Conservation (phyloP, 1,140 invertebrate species). For the Pararge aegeria region DNA sequence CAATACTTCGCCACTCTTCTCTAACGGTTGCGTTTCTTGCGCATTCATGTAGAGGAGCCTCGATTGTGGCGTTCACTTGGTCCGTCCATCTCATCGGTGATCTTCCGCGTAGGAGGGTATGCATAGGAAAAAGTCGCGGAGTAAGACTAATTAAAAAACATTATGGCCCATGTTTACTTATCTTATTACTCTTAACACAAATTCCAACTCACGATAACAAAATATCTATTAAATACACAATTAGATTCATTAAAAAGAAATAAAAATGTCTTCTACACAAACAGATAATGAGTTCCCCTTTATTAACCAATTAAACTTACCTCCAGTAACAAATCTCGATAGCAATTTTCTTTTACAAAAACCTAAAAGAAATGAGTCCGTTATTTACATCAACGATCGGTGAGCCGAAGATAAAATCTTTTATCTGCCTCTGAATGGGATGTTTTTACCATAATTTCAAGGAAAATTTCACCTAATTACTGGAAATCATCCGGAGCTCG, state of each 20-base stretch:
- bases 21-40: too few relatives aligned
- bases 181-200: too few relatives aligned
- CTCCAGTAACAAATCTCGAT: conserved; percentile 34
- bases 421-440: conserved; percentile 59
- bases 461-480: conserved; percentile 65
- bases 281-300: neutral
- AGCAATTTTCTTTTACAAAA: conserved; percentile 50
- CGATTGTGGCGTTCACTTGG: too few relatives aligned
- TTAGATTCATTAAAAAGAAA: neutral
- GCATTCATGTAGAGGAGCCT: too few relatives aligned
- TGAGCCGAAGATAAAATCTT: conserved; percentile 54
- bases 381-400: conserved; percentile 66
- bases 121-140: too few relatives aligned
- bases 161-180: too few relatives aligned
- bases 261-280: neutral
- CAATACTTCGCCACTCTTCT: too few relatives aligned
- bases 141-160: too few relatives aligned
- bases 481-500: conserved; percentile 33
- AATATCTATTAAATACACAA: too few relatives aligned
- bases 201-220: too few relatives aligned
- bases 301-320: conserved; percentile 37
- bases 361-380: conserved; percentile 50
- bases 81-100: too few relatives aligned
- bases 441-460: conserved; percentile 59
- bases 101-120: too few relatives aligned